Evolutionary conservation across 1,140 invertebrate genomes (phyloP).

Genomic region (Pseudoatta argentina): DNA sequence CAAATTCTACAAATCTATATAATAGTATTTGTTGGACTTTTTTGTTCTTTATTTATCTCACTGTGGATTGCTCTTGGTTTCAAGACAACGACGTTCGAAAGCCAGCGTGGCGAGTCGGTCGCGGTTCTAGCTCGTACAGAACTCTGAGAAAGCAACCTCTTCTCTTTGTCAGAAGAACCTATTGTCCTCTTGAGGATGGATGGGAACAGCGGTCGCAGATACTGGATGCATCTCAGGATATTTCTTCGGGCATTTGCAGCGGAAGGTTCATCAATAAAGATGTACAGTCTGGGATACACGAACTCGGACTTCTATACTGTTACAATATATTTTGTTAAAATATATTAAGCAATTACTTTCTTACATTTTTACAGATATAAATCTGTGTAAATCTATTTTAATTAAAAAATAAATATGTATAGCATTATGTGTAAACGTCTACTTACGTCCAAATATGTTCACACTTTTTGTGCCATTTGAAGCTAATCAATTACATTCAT

Average conservation of each 20-base stretch:
- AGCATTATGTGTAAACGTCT: not conserved
- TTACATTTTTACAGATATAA: not conserved
- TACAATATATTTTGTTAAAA: conserved; percentile 9
- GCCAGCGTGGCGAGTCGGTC: conserved; percentile 23
- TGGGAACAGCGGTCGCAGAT: conserved; percentile 68
- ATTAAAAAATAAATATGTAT: not conserved
- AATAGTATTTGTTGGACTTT: not conserved
- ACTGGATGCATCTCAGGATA: conserved; percentile 57
- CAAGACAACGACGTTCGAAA: conserved; percentile 61
- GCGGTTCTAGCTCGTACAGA: conserved; percentile 57
- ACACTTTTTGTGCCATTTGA: not conserved
- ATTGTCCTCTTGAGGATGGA: conserved; percentile 70
- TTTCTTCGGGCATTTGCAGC: conserved; percentile 45
- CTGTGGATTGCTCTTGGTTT: conserved; percentile 57
- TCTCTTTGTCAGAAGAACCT: conserved; percentile 67
- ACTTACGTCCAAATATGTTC: not conserved
- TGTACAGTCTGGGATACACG: conserved; percentile 11
- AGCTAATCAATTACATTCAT: not conserved
- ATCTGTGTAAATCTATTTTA: not conserved
- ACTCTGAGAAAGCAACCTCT: conserved; percentile 72
- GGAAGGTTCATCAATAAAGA: conserved; percentile 63
- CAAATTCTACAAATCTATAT: not conserved
- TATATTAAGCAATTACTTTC: conserved; percentile 6
- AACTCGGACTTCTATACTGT: conserved; percentile 1
- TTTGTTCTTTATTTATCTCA: conserved; percentile 6